Evolutionary conservation across 2,888 invertebrate genomes (phyloP), one percentile per base, ranked within the genome.

Genomic region (Neocrepidodera transversa): DNA sequence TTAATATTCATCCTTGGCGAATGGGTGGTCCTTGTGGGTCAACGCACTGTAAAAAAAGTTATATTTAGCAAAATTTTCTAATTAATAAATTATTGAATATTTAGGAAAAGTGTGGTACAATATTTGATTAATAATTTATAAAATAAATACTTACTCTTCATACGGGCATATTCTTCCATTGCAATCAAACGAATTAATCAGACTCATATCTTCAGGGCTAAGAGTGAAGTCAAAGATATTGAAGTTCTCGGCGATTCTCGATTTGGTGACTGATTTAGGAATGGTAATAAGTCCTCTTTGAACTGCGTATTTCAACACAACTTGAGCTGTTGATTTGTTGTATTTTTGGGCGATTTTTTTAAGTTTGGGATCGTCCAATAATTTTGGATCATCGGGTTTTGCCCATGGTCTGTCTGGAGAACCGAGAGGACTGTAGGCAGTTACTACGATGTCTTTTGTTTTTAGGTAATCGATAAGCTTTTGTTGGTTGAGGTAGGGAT

Each of bases 381-480:
- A 79, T 62, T 86, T 85, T 0, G 88, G 88, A 55, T 91, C 90
- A 0, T 80, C 89, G 0, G 90, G 87, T 74, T 89, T 86, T 1
- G 89, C 90, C 88, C 90, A 93, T 10, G 92, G 91, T 56, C 92
- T 84, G 74, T 92, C 91, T 0, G 91, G 92, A 1, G 91, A 90
- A 10, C 92, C 93, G 14, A 94, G 81, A 0, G 93, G 92, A 69
- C 91, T 91, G 81, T 94, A 95, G 0, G 91, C 93, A 0, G 91
- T 92, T 1, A 94, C 76, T 6, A 80, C 79, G 50, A 95, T 86
- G 47, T 83, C 85, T 11, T 83, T 85, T 1, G 85, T 80, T 64
- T 85, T 85, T 76, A 92, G 89, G 74, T 86, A 90, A 0, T 86
- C 84, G 38, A 88, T 86, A 1, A 94, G 78, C 30, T 87, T 85